Percentiles rank a stretch among this genome's conserved stretches.
Conservation (phyloP, 2,797 vertebrate species). For the Premnoplex brunnescens region DNA sequence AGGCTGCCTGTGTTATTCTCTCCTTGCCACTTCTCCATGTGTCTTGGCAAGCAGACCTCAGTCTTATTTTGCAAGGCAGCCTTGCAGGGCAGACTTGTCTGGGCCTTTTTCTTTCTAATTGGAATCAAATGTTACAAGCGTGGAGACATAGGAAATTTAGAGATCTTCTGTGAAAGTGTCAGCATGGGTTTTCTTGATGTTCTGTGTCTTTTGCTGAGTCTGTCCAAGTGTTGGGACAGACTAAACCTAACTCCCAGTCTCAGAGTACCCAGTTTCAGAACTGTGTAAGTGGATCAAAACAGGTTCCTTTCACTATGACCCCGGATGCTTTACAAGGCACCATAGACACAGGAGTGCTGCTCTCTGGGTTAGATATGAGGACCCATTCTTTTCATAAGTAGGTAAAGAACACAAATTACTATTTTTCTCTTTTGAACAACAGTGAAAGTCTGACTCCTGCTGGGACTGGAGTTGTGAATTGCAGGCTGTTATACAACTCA, state of each 20-base stretch:
- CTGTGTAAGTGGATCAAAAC: not conserved
- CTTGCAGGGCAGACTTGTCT: not conserved
- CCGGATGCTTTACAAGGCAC: not conserved
- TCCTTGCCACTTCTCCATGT: not conserved
- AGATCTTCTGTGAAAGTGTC: not conserved
- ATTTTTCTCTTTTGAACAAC: not conserved
- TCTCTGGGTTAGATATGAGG: not conserved
- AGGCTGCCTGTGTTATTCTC: not conserved
- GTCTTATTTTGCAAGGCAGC: not conserved
- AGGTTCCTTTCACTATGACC: not conserved
- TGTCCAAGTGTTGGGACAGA: not conserved
- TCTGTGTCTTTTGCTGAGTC: not conserved
- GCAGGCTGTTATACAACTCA: fast-evolving
- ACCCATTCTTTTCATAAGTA: not conserved
- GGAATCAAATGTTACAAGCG: slow-evolving; percentile 6
- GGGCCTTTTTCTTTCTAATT: not conserved
- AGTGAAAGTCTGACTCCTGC: not conserved
- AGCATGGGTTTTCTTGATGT: not conserved
- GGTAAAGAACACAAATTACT: not conserved
- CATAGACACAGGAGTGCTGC: not conserved
- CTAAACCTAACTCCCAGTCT: not conserved
- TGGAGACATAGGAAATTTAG: not conserved
- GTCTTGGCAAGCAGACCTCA: not conserved
- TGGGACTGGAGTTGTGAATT: not conserved
- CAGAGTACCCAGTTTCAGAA: not conserved